Evolutionary conservation across 2,888 invertebrate species (phyloP).

Genomic region (Bedellia somnulentella): DNA sequence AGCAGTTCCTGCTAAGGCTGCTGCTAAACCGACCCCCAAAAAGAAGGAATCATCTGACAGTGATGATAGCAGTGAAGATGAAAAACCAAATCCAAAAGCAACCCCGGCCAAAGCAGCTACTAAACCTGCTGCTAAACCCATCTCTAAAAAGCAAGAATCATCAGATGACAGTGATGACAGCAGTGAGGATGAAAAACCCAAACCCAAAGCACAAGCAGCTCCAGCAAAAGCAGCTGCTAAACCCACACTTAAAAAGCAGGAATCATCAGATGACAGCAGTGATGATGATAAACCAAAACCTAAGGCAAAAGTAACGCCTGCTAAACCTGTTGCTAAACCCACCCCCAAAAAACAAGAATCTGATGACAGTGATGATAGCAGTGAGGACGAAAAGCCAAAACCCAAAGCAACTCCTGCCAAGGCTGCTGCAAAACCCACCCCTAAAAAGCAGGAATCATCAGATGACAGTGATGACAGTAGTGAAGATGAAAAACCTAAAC

Average conservation of each 20-base stretch:
- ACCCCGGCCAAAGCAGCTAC: conserved; percentile 11
- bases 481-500: conserved; percentile 15
- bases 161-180: conserved; percentile 39
- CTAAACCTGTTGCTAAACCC: conserved; percentile 8
- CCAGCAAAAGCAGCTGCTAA: conserved; percentile 10
- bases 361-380: conserved; percentile 9
- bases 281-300: conserved; percentile 15
- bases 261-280: conserved; percentile 24
- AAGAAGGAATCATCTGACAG: conserved; percentile 16
- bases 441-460: conserved; percentile 18
- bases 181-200: conserved; percentile 29
- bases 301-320: conserved; percentile 12
- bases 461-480: conserved; percentile 30
- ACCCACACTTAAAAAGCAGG: conserved; percentile 15
- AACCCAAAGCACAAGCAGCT: conserved; percentile 6
- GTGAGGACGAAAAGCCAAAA: conserved; percentile 6
- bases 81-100: conserved; percentile 12
- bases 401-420: conserved; percentile 3
- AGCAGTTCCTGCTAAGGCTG: conserved; percentile 9
- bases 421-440: conserved; percentile 11
- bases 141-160: conserved; percentile 23
- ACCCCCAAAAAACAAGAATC: conserved; percentile 12
- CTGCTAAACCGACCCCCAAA: conserved; percentile 12
- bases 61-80: conserved; percentile 21
- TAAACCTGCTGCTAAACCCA: conserved; percentile 16